These are phyloP conservation scores for Sternarchorhynchus goeldii DNA, from an alignment of 2,797 vertebrate species.

Conservation along the genomic window DNA sequence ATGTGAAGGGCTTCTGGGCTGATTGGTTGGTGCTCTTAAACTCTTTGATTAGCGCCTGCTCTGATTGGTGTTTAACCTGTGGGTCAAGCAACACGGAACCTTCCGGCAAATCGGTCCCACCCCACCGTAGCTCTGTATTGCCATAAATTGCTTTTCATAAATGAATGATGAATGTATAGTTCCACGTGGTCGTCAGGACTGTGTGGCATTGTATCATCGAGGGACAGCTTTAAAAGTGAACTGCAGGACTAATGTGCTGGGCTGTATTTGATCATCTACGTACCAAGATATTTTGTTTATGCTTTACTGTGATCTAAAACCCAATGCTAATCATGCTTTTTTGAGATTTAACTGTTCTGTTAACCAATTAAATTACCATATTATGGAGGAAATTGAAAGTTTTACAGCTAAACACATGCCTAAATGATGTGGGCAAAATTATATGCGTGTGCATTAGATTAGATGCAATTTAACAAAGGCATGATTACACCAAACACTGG, in stretches of 20 bases:
- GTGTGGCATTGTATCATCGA: no score
- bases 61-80: conserved; percentile 57
- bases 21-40: conserved; percentile 23
- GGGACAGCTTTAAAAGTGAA: neutral
- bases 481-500: no score
- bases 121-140: conserved; percentile 35
- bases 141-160: conserved; percentile 50
- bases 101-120: conserved; percentile 46
- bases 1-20: conserved; percentile 16
- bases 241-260: neutral
- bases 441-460: no score
- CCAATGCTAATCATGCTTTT: no score
- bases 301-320: no score
- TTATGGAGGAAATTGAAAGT: no score
- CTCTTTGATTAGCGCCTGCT: conserved; percentile 49
- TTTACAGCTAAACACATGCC: no score
- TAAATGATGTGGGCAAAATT: no score
- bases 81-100: conserved; percentile 43
- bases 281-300: no score
- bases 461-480: no score
- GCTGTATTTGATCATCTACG: neutral
- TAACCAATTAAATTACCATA: no score
- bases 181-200: conserved; percentile 27
- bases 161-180: conserved; percentile 41
- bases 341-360: no score